Evolutionary conservation across 2,888 invertebrate genomes (phyloP), one percentile per base, ranked within the genome.

Genomic region (Platycheirus rosarum): DNA sequence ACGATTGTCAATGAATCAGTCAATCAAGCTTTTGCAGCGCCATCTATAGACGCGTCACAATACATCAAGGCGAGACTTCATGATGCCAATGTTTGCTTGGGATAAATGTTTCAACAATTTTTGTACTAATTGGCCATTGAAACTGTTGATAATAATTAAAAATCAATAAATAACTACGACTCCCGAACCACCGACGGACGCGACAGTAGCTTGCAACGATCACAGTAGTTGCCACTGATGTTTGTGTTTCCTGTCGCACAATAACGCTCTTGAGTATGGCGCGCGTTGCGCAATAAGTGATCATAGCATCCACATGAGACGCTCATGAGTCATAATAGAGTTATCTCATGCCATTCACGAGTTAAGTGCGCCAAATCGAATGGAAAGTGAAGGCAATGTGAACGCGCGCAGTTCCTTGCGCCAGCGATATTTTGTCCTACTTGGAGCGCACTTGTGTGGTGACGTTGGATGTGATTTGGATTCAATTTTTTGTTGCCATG

Each of bases 161-260:
- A 57, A 70, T 65, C 75, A 75, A 80, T 76, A 70, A 76, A 80
- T 66, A 68, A 53, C 46, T 66, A 70, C 62, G 65, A 66, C 76
- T 70, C 60, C 40, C 44, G 13, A 40, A 53, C 42, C 20, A 42
- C 29, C 46, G 13, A 26, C 29, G 66, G 55, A 60, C 46, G 32
- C 32, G 29, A 32, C 40, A 37, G 65, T 40, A n/a, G n/a, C n/a
- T n/a, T n/a, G n/a, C n/a, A n/a, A n/a, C n/a, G n/a, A n/a, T 7
- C 8, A 32, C 1, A 40, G 40, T 51, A 42, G 37, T 11, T 9
- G 32, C 9, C 20, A 14, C 7, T 63, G 8, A 46, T 63, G 29
- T 16, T 51, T n/a, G 20, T 70, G 13, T 26, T 53, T 11, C n/a
- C 44, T 44, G 46, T 70, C 46, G 20, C 20, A 35, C 65, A 57